Evolutionary conservation across 2,113 vertebrate genomes (phyloP).

Genomic region (Neogobius melanostomus): DNA sequence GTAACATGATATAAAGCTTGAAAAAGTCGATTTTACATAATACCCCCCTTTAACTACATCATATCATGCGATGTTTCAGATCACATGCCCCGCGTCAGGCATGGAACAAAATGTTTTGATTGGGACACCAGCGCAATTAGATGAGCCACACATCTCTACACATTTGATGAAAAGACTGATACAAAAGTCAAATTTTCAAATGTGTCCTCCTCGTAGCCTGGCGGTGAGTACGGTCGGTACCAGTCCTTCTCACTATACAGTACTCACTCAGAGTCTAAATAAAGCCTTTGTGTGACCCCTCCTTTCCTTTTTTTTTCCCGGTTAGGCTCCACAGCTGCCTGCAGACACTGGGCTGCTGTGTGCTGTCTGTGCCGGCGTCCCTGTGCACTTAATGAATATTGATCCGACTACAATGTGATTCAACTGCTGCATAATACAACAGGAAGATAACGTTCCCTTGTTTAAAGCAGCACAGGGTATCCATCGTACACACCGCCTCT

Average conservation of each 20-base stretch:
- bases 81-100: too few relatives aligned
- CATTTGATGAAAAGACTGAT: too few relatives aligned
- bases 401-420: constrained; percentile 33
- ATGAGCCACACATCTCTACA: too few relatives aligned
- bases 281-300: constrained; percentile 18
- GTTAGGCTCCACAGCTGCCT: neutral
- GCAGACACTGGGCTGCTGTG: neutral
- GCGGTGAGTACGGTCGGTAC: constrained; percentile 6
- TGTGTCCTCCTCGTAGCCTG: neutral
- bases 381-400: constrained; percentile 42
- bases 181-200: too few relatives aligned
- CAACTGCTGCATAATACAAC: constrained; percentile 21
- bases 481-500: neutral
- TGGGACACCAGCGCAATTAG: too few relatives aligned
- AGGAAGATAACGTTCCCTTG: constrained; percentile 11
- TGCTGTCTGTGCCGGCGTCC: neutral
- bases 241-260: neutral
- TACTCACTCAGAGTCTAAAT: neutral
- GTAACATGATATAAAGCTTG: too few relatives aligned
- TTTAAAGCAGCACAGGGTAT: constrained; percentile 20
- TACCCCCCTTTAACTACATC: too few relatives aligned
- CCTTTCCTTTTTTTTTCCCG: constrained; percentile 6
- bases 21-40: too few relatives aligned
- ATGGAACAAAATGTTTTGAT: too few relatives aligned
- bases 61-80: too few relatives aligned